Conservation (phyloP, 2,797 vertebrate species). For the Sebastes baramenuke region DNA sequence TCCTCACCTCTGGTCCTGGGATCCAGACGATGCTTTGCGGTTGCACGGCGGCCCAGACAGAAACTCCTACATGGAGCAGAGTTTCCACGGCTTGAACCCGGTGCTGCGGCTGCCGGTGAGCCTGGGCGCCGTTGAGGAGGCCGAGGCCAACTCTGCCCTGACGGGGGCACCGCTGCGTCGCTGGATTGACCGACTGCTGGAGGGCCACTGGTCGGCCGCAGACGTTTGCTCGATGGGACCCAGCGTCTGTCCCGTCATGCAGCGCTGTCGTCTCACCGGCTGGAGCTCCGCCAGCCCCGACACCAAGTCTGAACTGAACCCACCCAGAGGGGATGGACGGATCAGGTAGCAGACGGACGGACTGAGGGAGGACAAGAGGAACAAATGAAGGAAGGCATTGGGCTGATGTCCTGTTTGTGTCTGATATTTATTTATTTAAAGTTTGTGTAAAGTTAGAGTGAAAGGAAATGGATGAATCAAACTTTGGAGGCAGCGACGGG, state of each 20-base stretch:
- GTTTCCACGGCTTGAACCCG: conserved; percentile 95
- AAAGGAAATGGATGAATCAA: neutral
- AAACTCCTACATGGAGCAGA: conserved; percentile 98
- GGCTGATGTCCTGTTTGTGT: neutral
- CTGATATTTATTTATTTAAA: conserved; percentile 69
- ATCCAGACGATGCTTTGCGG: conserved; percentile 87
- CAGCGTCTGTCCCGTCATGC: conserved; percentile 89
- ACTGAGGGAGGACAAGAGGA: neutral
- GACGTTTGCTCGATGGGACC: conserved; percentile 87
- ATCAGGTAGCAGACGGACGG: conserved; percentile 90
- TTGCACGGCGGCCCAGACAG: conserved; percentile 88
- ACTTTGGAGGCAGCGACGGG: neutral
- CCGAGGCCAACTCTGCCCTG: conserved; percentile 85
- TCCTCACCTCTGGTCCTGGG: too few species aligned
- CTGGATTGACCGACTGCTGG: conserved; percentile 91
- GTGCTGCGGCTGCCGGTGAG: conserved; percentile 91
- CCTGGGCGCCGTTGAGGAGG: conserved; percentile 88
- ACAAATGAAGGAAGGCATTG: conserved; percentile 18
- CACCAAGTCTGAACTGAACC: conserved; percentile 90
- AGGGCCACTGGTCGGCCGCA: conserved; percentile 87
- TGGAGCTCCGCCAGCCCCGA: conserved; percentile 96
- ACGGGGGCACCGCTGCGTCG: conserved; percentile 84
- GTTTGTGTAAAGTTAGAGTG: neutral
- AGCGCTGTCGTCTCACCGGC: conserved; percentile 85
- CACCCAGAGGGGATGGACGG: conserved; percentile 86